Base-by-base conservation (phyloP, 2,888 invertebrate species). In the Uloborus plumipes region DNA sequence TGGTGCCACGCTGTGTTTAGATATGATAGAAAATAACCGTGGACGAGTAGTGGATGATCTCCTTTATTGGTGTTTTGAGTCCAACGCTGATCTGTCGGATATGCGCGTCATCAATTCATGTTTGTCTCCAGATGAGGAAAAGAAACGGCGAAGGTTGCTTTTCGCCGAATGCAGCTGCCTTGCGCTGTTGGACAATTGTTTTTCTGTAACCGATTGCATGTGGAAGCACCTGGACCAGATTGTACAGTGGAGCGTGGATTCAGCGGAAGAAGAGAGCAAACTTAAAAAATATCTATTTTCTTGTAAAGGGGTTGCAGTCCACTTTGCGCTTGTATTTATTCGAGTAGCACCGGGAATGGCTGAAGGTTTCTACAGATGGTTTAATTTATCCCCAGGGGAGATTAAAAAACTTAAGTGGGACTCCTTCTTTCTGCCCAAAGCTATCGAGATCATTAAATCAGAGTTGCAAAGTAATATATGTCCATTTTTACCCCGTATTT, bases 281-380 rank as follows among this genome's bases (percentile, higher is more conserved):
- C 13, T 58, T 58, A 58, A 58, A 58, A 58, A 58, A 13, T 1
- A 58, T 11, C 18, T 58, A 58, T 58, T 58, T 58, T 58, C 58
- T 16, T 0, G n/a, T 58, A 16, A 15, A 58, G n/a, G 58, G n/a
- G 18, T 58, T n/a, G 20, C 11, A 15, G 13, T 20, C n/a, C 58
- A 58, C 18, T 58, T 18, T 58, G 18, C 2, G 13, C 58, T 58
- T 58, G 58, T 58, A 18, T 58, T 58, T 13, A 58, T 15, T 13
- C 58, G 15, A 58, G 13, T 3, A n/a, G 15, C 2, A n/a, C 18
- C 18, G 58, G 58, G 18, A 58, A 16, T 18, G 58, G 58, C 15
- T 18, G n/a, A 58, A 58, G 18, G 58, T 58, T 58, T 58, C 18
- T 58, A 58, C 18, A n/a, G 18, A 18, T 58, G 58, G 58, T 58